phyloP scores from a whole-genome alignment of 1,140 invertebrate genomes.

The Bombus huntii region DNA sequence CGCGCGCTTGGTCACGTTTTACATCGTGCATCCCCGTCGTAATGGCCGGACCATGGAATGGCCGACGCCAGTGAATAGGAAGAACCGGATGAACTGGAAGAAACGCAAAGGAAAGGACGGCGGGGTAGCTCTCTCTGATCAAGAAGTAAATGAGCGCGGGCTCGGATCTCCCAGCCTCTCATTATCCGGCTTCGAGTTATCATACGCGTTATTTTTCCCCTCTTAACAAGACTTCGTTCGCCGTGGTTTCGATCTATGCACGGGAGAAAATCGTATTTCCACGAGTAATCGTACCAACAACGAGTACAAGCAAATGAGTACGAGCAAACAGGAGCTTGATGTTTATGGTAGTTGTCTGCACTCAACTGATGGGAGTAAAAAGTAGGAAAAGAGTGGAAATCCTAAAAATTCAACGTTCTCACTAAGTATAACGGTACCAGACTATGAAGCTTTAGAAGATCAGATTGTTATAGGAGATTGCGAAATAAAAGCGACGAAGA shows the following conservation, averaged over 20 bases:
- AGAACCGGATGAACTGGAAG: constrained; percentile 26
- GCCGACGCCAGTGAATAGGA: constrained; percentile 25
- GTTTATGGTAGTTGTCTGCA: neutral
- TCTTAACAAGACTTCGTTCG: constrained; percentile 40
- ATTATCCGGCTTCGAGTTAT: constrained; percentile 47
- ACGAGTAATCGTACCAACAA: neutral
- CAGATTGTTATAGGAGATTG: too few relatives aligned
- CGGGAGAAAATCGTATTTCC: neutral
- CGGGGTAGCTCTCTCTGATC: constrained; percentile 10
- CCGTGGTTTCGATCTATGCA: neutral
- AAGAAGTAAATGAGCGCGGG: constrained; percentile 43
- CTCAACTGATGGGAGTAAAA: neutral
- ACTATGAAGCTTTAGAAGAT: too few relatives aligned
- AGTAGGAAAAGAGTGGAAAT: too few relatives aligned
- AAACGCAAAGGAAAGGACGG: constrained; percentile 20
- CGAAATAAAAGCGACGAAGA: too few relatives aligned
- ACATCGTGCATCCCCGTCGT: constrained; percentile 25
- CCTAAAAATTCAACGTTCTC: too few relatives aligned
- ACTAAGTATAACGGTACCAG: too few relatives aligned
- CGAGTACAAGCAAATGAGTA: neutral
- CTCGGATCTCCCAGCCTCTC: constrained; percentile 42
- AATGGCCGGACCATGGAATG: constrained; percentile 32
- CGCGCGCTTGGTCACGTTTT: constrained; percentile 15
- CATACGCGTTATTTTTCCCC: constrained; percentile 50
- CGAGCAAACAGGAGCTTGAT: neutral